These are phyloP conservation scores for Artibeus lituratus DNA, from an alignment of 2,797 vertebrate genomes.

Conservation along the genomic window DNA sequence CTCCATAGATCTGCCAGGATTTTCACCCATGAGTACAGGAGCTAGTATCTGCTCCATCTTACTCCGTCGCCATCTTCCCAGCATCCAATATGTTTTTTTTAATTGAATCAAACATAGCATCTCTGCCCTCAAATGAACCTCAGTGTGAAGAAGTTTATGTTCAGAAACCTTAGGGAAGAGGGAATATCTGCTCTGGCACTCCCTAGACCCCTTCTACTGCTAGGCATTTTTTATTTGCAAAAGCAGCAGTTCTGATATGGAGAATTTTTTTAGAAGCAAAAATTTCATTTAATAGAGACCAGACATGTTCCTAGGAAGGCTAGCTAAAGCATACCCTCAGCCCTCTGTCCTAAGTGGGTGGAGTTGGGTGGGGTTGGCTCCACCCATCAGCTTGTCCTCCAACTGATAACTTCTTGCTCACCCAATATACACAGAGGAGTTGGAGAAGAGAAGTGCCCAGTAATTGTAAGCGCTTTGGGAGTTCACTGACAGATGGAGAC, in stretches of 20 bases:
- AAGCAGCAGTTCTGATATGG: background rate
- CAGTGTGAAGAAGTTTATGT: background rate
- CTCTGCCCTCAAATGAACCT: background rate
- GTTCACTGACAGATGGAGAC: background rate
- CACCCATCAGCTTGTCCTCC: background rate
- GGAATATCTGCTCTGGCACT: background rate
- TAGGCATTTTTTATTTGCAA: background rate
- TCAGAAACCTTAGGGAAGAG: background rate
- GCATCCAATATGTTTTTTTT: no score
- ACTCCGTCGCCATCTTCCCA: no score
- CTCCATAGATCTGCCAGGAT: no score
- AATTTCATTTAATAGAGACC: background rate
- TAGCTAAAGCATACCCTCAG: background rate
- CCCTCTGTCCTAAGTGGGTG: background rate
- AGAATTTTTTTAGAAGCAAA: background rate
- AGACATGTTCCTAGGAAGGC: background rate
- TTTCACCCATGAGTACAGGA: no score
- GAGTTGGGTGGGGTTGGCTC: background rate
- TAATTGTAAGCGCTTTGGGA: background rate
- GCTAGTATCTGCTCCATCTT: no score
- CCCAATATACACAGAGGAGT: background rate
- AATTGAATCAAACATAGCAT: background rate
- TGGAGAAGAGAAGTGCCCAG: background rate
- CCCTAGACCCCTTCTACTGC: rapidly evolving
- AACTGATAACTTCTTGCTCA: rapidly evolving